A percentile compares a stretch with the other conserved stretches of the same genome.
Evolutionary conservation across 1,140 invertebrate species (phyloP).

Genomic region (Thrips palmi): DNA sequence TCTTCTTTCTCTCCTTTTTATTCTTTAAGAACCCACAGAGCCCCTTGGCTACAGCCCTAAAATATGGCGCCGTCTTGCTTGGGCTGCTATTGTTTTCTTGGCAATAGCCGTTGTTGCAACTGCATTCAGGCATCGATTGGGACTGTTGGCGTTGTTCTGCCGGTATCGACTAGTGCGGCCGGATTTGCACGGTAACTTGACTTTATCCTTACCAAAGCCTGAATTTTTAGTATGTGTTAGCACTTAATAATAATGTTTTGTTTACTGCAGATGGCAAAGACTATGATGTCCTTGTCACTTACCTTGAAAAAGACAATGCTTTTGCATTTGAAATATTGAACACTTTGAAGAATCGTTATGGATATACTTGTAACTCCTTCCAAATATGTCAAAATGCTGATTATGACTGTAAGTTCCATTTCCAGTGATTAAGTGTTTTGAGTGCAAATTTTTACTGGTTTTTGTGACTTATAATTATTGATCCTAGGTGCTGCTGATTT

Average conservation of each 20-base stretch:
- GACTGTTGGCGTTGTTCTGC: constrained; percentile 18
- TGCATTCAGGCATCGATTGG: constrained; percentile 14
- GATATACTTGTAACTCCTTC: constrained; percentile 1
- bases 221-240: no score
- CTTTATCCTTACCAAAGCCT: constrained; percentile 4
- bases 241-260: constrained; percentile 12
- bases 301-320: constrained; percentile 26
- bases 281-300: constrained; percentile 27
- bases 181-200: constrained; percentile 9
- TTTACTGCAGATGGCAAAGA: constrained; percentile 24
- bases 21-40: constrained; percentile 7
- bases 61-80: constrained; percentile 12
- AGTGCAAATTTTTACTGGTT: no score
- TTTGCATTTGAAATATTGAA: constrained; percentile 8
- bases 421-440: no score
- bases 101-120: constrained; percentile 14
- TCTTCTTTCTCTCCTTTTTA: no score
- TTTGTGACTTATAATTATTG: no score
- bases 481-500: no score
- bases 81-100: constrained; percentile 10
- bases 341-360: background rate
- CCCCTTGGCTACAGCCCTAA: constrained; percentile 12
- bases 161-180: constrained; percentile 16
- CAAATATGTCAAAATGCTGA: no score
- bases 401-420: no score